A percentile compares a stretch with the other conserved stretches of the same genome.
phyloP scores from a whole-genome alignment of 2,888 invertebrate genomes.

The Nomada flava region DNA sequence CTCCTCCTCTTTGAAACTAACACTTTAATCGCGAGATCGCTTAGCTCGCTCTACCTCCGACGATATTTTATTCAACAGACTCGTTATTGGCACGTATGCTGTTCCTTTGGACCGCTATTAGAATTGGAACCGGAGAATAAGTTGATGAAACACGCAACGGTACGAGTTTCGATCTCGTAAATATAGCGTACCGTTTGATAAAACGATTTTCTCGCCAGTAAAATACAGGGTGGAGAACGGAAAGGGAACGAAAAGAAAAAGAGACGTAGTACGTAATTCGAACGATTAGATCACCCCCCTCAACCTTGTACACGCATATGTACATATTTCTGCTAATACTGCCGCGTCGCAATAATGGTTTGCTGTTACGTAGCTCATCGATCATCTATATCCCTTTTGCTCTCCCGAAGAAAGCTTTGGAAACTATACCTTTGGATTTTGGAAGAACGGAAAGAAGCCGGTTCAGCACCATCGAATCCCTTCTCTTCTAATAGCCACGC shows the following conservation, averaged over 20 bases:
- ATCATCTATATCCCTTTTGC: too few relatives aligned
- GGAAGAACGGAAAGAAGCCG: neutral
- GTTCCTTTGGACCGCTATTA: conserved; percentile 80
- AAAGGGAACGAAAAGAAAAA: too few relatives aligned
- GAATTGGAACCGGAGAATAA: conserved; percentile 27
- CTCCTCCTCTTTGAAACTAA: conserved; percentile 45
- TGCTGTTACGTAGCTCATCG: too few relatives aligned
- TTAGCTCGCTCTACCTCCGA: conserved; percentile 29
- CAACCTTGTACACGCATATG: too few relatives aligned
- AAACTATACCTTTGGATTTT: neutral
- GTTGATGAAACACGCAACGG: neutral
- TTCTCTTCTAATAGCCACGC: conserved; percentile 1
- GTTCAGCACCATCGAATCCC: conserved; percentile 14
- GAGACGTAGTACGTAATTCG: too few relatives aligned
- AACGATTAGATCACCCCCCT: too few relatives aligned
- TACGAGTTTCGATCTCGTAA: too few relatives aligned
- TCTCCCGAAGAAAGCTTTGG: too few relatives aligned
- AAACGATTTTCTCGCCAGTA: neutral
- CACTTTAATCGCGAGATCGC: conserved; percentile 50
- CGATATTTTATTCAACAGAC: conserved; percentile 62
- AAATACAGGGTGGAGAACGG: too few relatives aligned
- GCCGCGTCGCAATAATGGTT: too few relatives aligned
- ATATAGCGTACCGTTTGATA: too few relatives aligned
- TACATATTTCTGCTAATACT: too few relatives aligned
- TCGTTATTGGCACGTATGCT: conserved; percentile 81